Base-by-base conservation (phyloP, 2,888 invertebrate genomes). In the Crocallis elinguaria region DNA sequence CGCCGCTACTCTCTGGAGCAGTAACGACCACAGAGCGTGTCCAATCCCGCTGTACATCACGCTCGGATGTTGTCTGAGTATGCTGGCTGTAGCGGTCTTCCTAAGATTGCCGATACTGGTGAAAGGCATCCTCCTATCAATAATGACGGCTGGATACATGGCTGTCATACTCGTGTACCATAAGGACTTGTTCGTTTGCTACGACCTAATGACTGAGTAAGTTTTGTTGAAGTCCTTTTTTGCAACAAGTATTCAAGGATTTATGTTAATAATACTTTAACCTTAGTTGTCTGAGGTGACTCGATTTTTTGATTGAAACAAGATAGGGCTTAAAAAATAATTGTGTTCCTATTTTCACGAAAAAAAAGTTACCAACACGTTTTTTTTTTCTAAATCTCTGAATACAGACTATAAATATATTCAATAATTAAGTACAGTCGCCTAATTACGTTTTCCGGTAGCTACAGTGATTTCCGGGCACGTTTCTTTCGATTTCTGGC, bases 21-120 rank as follows among this genome's bases (percentile, higher is more conserved):
- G 82, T 13, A 86, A 87, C 37, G 94, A 95, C 57, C 97, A 97
- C 77, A 92, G 96, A 41, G 94, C 95, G 12, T 97, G 97, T 71
- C 96, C 96, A 0, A 88, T 97, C 48, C 98, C 98, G 0, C 95
- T 97, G 52, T 98, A 98, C 84, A 95, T 98, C 32, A 95, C 96
- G 3, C 86, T 98, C 9, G 96, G 96, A 8, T 97, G 97, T 69
- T 94, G 97, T 45, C 92, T 98, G 64, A 96, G 96, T 44, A 96
- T 96, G 86, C 92, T 98, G 51, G 94, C 96, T 0, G 96, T 97
- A 19, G 96, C 97, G 0, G 94, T 97, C 53, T 98, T 98, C 84
- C 92, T 98, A 42, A 92, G 94, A 58, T 92, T 98, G 43, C 97
- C 97, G 6, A 96, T 98, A 63, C 84, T 97, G 60, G 93, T 97